These are phyloP conservation scores for Hypena proboscidalis DNA, from an alignment of 2,888 invertebrate genomes.

Conservation along the genomic window DNA sequence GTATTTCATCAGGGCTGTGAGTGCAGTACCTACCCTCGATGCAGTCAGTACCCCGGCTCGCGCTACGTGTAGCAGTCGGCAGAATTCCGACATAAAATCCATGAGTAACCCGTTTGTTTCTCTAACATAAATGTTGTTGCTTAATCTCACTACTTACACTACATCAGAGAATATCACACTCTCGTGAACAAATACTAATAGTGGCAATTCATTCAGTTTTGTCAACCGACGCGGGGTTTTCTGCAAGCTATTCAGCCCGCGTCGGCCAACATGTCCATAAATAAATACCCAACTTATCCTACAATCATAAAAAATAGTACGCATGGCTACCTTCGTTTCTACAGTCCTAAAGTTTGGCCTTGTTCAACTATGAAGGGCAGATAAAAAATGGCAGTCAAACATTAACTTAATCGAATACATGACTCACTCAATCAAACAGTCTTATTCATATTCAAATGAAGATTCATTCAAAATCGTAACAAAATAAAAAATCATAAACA, in stretches of 20 bases:
- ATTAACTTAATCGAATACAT: constrained; percentile 65
- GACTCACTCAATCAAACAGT: constrained; percentile 75
- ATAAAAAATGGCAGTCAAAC: constrained; percentile 70
- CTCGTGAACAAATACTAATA: constrained; percentile 49
- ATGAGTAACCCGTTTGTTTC: too few relatives aligned
- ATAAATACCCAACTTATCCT: constrained; percentile 36
- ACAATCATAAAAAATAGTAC: constrained; percentile 48
- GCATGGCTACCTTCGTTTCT: constrained; percentile 43
- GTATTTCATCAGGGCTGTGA: too few relatives aligned
- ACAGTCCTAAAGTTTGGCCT: constrained; percentile 46
- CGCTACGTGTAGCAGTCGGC: too few relatives aligned
- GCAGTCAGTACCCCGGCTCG: too few relatives aligned
- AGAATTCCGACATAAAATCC: too few relatives aligned
- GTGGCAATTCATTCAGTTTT: constrained; percentile 9
- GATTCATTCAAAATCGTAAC: constrained; percentile 54
- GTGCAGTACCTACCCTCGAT: too few relatives aligned
- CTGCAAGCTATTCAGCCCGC: background rate
- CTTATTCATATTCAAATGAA: constrained; percentile 71
- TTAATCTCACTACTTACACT: constrained; percentile 48
- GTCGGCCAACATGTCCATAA: constrained; percentile 14
- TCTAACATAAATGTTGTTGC: constrained; percentile 47
- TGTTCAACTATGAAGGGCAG: constrained; percentile 34
- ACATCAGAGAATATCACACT: constrained; percentile 45
- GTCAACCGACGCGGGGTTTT: background rate
- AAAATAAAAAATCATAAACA: constrained; percentile 48